These are phyloP conservation scores for Rhynchomys soricoides DNA, from an alignment of 2,113 vertebrate species.

Conservation along the genomic window DNA sequence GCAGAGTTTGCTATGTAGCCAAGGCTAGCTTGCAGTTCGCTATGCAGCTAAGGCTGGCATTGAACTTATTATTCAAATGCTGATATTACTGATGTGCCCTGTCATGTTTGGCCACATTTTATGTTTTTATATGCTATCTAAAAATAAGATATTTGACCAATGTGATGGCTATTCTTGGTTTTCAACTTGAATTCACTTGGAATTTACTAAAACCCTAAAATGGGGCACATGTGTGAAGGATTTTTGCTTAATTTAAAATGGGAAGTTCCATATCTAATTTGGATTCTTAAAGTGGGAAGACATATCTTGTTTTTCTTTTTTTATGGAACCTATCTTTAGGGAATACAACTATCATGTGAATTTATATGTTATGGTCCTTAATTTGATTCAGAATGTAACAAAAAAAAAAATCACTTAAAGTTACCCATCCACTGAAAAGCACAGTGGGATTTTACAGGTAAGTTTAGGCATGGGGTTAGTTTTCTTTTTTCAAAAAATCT, in stretches of 20 bases:
- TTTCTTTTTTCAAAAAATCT: constrained; percentile 29
- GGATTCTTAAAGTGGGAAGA: not conserved
- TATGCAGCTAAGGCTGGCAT: not conserved
- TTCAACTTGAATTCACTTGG: not conserved
- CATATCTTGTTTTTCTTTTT: no score
- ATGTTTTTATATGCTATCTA: not conserved
- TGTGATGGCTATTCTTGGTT: not conserved
- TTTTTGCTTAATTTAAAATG: not conserved
- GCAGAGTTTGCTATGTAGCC: not conserved
- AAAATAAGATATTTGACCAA: not conserved
- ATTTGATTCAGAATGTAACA: not conserved
- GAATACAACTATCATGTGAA: not conserved
- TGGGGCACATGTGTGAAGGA: not conserved
- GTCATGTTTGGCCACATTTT: not conserved
- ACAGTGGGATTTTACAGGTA: not conserved
- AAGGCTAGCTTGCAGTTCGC: not conserved
- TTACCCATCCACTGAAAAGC: not conserved
- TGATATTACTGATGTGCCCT: not conserved
- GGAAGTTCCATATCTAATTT: not conserved
- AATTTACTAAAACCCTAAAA: not conserved
- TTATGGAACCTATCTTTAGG: not conserved
- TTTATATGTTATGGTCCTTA: not conserved
- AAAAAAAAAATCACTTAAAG: not conserved
- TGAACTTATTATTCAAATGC: not conserved
- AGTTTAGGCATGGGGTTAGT: not conserved